A percentile compares a stretch with the other conserved stretches of the same genome.
Conservation (phyloP, 2,888 invertebrate genomes). For the Labia minor region DNA sequence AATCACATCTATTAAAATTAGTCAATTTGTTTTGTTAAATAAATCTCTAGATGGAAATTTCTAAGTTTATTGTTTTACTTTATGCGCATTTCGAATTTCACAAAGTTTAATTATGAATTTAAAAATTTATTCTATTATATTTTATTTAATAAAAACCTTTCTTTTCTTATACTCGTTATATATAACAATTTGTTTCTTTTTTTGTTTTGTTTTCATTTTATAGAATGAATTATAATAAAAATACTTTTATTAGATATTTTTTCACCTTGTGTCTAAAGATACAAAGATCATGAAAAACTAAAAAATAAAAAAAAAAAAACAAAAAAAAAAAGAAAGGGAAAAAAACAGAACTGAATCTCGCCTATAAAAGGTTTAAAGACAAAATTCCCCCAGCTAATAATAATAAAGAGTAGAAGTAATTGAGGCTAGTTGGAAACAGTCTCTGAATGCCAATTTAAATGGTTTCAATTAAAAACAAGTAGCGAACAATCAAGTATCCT, state of each 20-base stretch:
- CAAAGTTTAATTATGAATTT: no score
- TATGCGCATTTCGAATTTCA: no score
- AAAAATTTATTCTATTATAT: no score
- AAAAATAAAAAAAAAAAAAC: background rate
- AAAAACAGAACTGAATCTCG: no score
- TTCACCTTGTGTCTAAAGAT: background rate
- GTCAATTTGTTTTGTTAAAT: no score
- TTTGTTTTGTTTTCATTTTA: background rate
- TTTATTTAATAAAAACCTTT: no score
- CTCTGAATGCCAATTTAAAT: constrained; percentile 13
- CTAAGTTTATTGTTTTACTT: no score
- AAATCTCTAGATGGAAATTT: no score
- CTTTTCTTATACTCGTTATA: no score
- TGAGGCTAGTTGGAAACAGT: constrained; percentile 1
- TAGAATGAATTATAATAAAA: background rate
- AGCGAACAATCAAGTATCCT: constrained; percentile 8
- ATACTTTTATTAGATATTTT: background rate
- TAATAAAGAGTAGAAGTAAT: constrained; percentile 13
- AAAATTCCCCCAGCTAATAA: background rate
- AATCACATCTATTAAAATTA: no score
- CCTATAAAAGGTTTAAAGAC: constrained; percentile 2
- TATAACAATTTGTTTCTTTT: background rate
- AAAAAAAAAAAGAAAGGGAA: no score
- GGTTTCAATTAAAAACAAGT: constrained; percentile 13
- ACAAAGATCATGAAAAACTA: background rate